phyloP scores from a whole-genome alignment of 2,797 vertebrate species.

The Sebastes trivittatus region DNA sequence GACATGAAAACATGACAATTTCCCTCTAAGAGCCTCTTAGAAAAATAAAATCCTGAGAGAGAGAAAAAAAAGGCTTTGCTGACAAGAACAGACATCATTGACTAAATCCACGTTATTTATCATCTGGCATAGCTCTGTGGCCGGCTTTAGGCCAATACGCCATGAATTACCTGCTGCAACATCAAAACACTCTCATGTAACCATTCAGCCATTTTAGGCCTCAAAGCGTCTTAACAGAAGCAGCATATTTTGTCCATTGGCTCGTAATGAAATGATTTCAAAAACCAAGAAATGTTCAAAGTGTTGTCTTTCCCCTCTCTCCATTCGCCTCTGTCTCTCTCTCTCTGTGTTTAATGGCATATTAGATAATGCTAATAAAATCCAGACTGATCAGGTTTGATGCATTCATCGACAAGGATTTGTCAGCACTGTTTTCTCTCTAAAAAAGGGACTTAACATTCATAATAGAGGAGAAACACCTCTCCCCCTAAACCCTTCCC shows the following conservation, averaged over 20 bases:
- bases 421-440: constrained; percentile 46
- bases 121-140: constrained; percentile 72
- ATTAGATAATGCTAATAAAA: constrained; percentile 68
- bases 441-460: constrained; percentile 57
- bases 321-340: background rate
- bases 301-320: constrained; percentile 21
- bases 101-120: constrained; percentile 78
- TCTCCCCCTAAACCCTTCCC: constrained; percentile 61
- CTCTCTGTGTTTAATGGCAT: constrained; percentile 45
- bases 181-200: constrained; percentile 69
- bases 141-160: constrained; percentile 65
- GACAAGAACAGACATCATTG: constrained; percentile 76
- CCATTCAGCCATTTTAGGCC: constrained; percentile 62
- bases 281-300: constrained; percentile 43
- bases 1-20: constrained; percentile 81
- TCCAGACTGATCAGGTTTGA: constrained; percentile 64
- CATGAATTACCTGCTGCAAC: constrained; percentile 76
- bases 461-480: constrained; percentile 48
- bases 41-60: constrained; percentile 76
- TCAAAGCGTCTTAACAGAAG: constrained; percentile 65
- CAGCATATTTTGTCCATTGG: constrained; percentile 46
- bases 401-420: constrained; percentile 70
- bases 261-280: constrained; percentile 61
- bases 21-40: constrained; percentile 75
- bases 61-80: constrained; percentile 68